Evolutionary conservation across 2,888 invertebrate species (phyloP), one percentile per base, ranked within the genome.

Genomic region (Drosophila acutilabella): DNA sequence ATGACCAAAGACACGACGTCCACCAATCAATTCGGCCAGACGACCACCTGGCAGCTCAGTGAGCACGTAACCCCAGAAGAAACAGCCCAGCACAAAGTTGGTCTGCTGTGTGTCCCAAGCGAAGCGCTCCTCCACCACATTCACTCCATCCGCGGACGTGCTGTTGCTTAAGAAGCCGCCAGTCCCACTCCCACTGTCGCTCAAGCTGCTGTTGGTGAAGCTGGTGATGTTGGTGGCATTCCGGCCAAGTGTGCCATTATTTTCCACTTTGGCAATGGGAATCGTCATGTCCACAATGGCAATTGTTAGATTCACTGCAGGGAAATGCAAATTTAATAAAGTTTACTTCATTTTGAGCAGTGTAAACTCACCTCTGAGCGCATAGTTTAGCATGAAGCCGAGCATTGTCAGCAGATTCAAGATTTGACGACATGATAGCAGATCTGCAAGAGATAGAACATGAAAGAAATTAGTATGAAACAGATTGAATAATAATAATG

Each of bases 61-160:
- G 67, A 97, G 94, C 48, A 98, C 95, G 92, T 98, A 98, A 11
- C 98, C 98, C 96, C 97, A 98, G 94, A 97, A 98, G 94, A 98
- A 98, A 85, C 96, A 95, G 42, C 97, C 97, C 26, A 97, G 93
- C 45, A 98, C 94, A 68, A 95, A 94, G 88, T 97, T 97, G 90
- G 96, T 96, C 87, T 96, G 94, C 82, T 95, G 94, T 64, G 95
- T 94, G 90, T 96, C 94, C 97, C 97, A 98, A 20, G 94, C 91
- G 92, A 96, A 97, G 73, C 94, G 94, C 0, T 94, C 90, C 71
- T 85, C 86, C 13, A 57, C 6, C 2, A 81, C 79, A 42, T 74
- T 69, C 40, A 79, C 77, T 0, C 77, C 75, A 20, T 71, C 68
- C 8, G 66, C 64, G 1, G 76, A 44, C 7, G 53, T 44, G 53